phyloP scores from a whole-genome alignment of 2,797 vertebrate species.

The Pristis pectinata region DNA sequence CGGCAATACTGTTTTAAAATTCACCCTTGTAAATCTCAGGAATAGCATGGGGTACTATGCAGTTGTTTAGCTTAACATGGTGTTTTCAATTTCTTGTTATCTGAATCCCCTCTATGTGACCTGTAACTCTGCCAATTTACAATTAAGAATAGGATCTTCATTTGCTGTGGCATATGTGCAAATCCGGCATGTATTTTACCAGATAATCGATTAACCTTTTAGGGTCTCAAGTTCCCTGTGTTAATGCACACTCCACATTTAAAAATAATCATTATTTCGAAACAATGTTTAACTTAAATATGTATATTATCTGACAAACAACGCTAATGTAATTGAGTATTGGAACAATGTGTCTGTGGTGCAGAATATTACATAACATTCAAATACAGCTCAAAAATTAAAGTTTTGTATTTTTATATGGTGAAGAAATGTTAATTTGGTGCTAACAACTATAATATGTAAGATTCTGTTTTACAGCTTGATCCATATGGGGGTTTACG shows the following conservation, averaged over 20 bases:
- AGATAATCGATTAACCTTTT: background rate
- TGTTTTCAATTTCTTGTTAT: background rate
- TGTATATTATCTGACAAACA: too few species aligned
- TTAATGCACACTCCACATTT: too few species aligned
- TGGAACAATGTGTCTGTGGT: background rate
- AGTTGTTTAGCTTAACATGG: background rate
- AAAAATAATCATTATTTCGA: too few species aligned
- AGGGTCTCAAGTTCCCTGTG: background rate
- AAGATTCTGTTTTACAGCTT: constrained; percentile 18
- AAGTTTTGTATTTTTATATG: constrained; percentile 12
- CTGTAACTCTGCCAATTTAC: background rate
- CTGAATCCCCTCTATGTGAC: background rate
- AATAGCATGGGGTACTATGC: background rate
- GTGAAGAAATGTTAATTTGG: constrained; percentile 32
- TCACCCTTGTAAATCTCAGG: too few species aligned
- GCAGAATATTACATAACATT: background rate
- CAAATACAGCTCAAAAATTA: constrained; percentile 15
- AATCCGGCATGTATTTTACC: background rate
- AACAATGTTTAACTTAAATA: too few species aligned
- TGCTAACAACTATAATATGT: constrained; percentile 4
- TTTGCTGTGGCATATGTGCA: background rate
- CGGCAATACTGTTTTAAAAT: background rate
- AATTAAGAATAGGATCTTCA: background rate
- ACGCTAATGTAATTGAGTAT: background rate
- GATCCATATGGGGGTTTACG: constrained; percentile 23